Base-by-base conservation (phyloP, 2,888 invertebrate species). In the Gisinianus flammeolus region DNA sequence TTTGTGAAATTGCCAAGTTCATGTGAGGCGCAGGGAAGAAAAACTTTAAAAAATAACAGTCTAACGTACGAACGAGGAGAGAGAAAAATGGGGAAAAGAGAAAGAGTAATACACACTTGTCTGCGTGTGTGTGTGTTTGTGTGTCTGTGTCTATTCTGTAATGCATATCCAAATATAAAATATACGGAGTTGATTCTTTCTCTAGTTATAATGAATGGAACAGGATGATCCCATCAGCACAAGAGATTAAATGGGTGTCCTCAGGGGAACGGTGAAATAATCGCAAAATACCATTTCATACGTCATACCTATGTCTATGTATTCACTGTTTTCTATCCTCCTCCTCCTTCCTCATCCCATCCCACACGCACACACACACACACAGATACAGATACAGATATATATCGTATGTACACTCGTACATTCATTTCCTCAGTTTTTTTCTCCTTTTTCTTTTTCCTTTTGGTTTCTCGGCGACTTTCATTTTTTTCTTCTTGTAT, bases 191-290 rank as follows among this genome's bases (percentile, higher is more conserved):
- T n/a, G 22, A 62, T 26, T 62, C 62, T 6, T 67, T 54, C 56
- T 58, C 56, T 58, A 28, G 62, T 75, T 80, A 79, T 82, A 80
- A 81, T 79, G 79, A 82, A 81, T 73, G 75, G 68, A 74, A 76
- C 76, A 76, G 82, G 82, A 82, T 82, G 79, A 82, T 82, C 79
- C 82, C 80, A 82, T 81, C 79, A 82, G 80, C 79, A 81, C 79
- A 79, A 82, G 81, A 84, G 84, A 84, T 84, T 84, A 84, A 83
- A 84, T 83, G 83, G 81, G 80, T 82, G 81, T 83, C 84, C 84
- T 26, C 82, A 80, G 82, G 83, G 84, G 83, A 83, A 84, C 81
- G 82, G 82, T 83, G 83, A 82, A 84, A 84, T 83, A 83, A 84
- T 83, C 84, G 82, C 84, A 83, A 84, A 83, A 83, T 83, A 82